phyloP scores from a whole-genome alignment of 2,888 invertebrate species.

The Megastigmus dorsalis region DNA sequence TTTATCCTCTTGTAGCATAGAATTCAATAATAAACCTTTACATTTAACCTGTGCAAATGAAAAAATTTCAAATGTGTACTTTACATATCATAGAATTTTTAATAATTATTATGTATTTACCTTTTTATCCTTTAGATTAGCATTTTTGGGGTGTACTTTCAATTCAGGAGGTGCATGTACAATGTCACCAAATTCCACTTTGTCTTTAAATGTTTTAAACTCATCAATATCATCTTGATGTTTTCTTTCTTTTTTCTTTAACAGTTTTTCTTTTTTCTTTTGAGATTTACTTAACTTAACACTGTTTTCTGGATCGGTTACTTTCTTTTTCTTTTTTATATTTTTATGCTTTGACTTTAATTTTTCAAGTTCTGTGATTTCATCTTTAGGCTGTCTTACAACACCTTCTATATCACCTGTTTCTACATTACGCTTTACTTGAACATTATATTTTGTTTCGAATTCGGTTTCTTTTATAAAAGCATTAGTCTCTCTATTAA shows the following conservation, averaged over 20 bases:
- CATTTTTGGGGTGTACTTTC: slow-evolving; percentile 76
- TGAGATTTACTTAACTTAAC: slow-evolving; percentile 76
- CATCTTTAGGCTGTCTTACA: slow-evolving; percentile 76
- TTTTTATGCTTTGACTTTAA: slow-evolving; percentile 70
- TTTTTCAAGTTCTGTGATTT: slow-evolving; percentile 75
- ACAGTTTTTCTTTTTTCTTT: slow-evolving; percentile 76
- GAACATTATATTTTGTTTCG: slow-evolving; percentile 79
- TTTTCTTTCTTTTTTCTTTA: slow-evolving; percentile 75
- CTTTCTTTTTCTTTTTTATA: slow-evolving; percentile 67
- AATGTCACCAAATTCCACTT: slow-evolving; percentile 84
- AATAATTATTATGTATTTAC: slow-evolving; percentile 62
- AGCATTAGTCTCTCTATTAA: slow-evolving; percentile 80
- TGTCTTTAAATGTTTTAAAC: slow-evolving; percentile 77
- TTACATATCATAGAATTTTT: background rate
- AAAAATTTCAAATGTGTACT: slow-evolving; percentile 11
- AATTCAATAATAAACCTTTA: slow-evolving; percentile 79
- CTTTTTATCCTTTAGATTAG: slow-evolving; percentile 71
- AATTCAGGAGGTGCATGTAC: slow-evolving; percentile 84
- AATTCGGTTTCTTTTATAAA: slow-evolving; percentile 79
- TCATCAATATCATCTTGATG: slow-evolving; percentile 72
- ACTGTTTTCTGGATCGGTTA: slow-evolving; percentile 13
- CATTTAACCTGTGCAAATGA: slow-evolving; percentile 78
- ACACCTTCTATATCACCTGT: slow-evolving; percentile 76
- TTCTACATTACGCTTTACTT: slow-evolving; percentile 76
- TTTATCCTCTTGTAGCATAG: slow-evolving; percentile 65